Evolutionary conservation across 2,113 vertebrate genomes (phyloP).

Genomic region (Dasyurus viverrinus): DNA sequence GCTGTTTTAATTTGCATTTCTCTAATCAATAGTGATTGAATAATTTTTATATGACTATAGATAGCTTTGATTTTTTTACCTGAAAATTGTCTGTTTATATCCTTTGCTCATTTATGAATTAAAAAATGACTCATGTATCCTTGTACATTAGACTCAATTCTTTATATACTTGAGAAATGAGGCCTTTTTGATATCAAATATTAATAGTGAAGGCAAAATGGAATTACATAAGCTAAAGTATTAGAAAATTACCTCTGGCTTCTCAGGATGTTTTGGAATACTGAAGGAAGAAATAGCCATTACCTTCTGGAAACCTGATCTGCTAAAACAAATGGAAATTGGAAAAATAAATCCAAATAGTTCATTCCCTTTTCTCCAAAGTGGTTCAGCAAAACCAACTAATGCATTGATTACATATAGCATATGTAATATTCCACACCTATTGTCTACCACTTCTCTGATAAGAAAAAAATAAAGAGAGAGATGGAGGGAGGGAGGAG

Average conservation of each 20-base stretch:
- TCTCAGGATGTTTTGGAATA: not conserved
- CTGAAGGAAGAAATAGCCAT: no score
- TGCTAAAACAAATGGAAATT: not conserved
- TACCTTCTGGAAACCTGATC: not conserved
- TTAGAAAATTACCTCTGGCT: not conserved
- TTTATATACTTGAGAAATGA: no score
- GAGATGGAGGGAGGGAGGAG: no score
- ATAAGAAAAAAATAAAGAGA: no score
- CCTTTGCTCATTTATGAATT: no score
- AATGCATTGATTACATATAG: not conserved
- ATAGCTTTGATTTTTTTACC: no score
- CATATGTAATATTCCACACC: not conserved
- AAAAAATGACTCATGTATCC: no score
- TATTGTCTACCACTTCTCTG: not conserved
- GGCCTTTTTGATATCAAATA: not conserved
- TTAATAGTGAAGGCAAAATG: not conserved
- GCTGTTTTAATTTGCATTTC: no score
- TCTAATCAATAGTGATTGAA: no score
- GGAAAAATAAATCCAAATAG: not conserved
- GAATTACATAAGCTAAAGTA: not conserved
- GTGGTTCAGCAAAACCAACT: not conserved
- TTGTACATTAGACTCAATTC: no score
- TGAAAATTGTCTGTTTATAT: no score
- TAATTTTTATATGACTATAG: no score
- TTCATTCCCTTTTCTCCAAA: not conserved